Evolutionary conservation across 2,113 vertebrate species (phyloP), one percentile per base, ranked within the genome.

Genomic region (Alouatta palliata): DNA sequence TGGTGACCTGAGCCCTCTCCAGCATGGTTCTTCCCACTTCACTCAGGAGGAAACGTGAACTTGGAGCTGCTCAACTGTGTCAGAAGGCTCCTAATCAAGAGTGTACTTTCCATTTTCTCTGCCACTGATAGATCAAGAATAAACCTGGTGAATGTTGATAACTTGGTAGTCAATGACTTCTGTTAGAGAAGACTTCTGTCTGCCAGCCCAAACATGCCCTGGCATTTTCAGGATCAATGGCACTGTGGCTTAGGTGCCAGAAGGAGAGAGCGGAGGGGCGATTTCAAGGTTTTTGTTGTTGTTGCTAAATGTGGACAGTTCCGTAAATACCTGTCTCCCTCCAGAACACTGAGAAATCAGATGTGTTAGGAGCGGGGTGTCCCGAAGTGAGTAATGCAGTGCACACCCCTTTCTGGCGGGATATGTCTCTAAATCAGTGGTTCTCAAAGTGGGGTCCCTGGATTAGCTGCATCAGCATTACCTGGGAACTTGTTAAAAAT

Each of bases 71-170:
- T 97, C 86, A 27, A 89, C 88, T 76, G 21, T 20, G 25, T 9
- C 56, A 84, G 71, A 94, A 95, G 52, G 30, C 89, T 92, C 82
- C 88, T 19, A 84, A 87, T 52, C 17, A 91, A 95, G 95, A 87
- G 61, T 89, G 87, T 97, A 66, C 92, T 66, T 47, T 35, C 71
- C 79, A 17, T 37, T 49, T 73, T 30, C 8, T 80, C 81, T 83
- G 79, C 79, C 90, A 86, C 71, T 73, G 54, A 92, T 66, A 35
- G 7, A 85, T 97, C 87, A 95, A 91, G 91, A 96, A 83, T 20
- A 85, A 49, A 8, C 49, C 58, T 58, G 84, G 30, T 68, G 75
- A 97, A 80, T 35, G 77, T 75, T 79, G 93, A 87, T 56, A 85
- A 70, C 75, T 88, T 49, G 19, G 66, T 21, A 40, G 70, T 70